A percentile compares a stretch with the other conserved stretches of the same genome.
Evolutionary conservation across 2,113 vertebrate genomes (phyloP).

Genomic region (Ochotona princeps): DNA sequence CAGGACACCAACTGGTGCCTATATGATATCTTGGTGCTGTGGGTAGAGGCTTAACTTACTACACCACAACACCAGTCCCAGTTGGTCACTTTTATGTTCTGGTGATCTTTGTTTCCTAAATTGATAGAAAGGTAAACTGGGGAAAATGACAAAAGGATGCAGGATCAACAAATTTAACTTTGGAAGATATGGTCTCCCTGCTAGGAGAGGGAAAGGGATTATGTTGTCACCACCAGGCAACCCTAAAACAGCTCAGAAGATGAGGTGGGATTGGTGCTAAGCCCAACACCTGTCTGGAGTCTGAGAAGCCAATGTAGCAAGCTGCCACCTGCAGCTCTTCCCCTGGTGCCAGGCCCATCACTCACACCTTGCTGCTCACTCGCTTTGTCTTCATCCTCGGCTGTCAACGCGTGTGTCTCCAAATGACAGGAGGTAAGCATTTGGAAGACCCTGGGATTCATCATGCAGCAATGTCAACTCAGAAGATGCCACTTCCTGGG

Average conservation of each 20-base stretch:
- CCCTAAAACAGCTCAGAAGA: too few species aligned
- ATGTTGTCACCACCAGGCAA: not conserved
- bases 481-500: not conserved
- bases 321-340: accelerated
- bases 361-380: not conserved
- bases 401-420: slow-evolving; percentile 3
- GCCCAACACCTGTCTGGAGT: not conserved
- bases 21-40: too few species aligned
- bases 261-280: accelerated
- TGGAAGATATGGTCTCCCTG: not conserved
- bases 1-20: too few species aligned
- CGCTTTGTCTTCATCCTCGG: slow-evolving; percentile 34
- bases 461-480: not conserved
- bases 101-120: not conserved
- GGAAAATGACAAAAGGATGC: not conserved
- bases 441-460: slow-evolving; percentile 20
- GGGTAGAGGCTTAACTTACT: too few species aligned
- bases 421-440: slow-evolving; percentile 46
- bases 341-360: not conserved
- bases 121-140: not conserved
- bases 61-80: too few species aligned
- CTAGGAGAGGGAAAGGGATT: not conserved
- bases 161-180: not conserved
- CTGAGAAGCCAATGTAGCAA: not conserved
- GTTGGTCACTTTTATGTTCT: not conserved